These are phyloP conservation scores for Montipora foliosa DNA, from an alignment of 64 coral and sea anemone species.

Conservation along the genomic window DNA sequence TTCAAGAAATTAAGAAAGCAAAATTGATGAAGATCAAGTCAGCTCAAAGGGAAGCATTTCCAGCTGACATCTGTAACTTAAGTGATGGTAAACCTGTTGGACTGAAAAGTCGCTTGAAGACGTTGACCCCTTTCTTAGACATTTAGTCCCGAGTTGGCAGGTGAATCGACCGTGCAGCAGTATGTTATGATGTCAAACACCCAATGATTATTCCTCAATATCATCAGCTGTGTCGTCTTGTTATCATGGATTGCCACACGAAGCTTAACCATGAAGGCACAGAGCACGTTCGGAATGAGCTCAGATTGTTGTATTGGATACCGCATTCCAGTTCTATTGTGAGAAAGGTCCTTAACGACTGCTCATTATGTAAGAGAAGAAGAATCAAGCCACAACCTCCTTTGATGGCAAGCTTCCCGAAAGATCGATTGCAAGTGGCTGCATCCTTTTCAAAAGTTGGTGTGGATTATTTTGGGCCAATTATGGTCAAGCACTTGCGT, in stretches of 20 bases:
- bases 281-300: conserved; percentile 17
- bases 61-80: background rate
- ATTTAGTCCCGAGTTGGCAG: conserved; percentile 18
- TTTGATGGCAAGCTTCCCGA: conserved; percentile 33
- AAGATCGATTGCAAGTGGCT: background rate
- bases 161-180: background rate
- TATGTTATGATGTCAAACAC: conserved; percentile 35
- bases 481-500: too few species aligned
- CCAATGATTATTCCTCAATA: background rate
- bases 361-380: conserved; percentile 18
- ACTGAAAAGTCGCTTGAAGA: background rate
- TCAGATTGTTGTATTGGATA: conserved; percentile 48
- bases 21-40: background rate
- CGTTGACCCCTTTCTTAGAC: background rate
- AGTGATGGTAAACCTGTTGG: background rate
- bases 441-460: background rate
- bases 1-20: background rate
- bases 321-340: background rate
- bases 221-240: background rate
- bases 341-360: conserved; percentile 27
- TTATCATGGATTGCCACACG: conserved; percentile 29
- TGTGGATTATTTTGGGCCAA: too few species aligned
- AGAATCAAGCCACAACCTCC: conserved; percentile 35
- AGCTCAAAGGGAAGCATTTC: background rate
- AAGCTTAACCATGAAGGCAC: conserved; percentile 18